These are phyloP conservation scores for Parapristionchus giblindavisi DNA, from an alignment of 2,888 invertebrate species.

Conservation along the genomic window DNA sequence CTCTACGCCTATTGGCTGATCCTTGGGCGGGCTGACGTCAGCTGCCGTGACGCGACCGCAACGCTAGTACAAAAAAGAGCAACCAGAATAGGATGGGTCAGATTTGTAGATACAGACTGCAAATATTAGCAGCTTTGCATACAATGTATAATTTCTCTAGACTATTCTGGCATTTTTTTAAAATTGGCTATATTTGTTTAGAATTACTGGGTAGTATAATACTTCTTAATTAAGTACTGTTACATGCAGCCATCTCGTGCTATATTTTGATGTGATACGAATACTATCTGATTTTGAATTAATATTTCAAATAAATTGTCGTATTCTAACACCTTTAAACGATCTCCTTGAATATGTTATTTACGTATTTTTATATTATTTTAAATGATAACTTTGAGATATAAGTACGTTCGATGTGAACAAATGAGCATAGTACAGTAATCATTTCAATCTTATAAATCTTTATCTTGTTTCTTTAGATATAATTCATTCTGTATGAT, in stretches of 20 bases:
- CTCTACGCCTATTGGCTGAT: slow-evolving; percentile 43
- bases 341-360: no score
- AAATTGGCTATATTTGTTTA: no score
- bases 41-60: slow-evolving; percentile 22
- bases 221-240: no score
- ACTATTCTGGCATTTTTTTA: slow-evolving; percentile 18
- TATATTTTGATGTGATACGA: no score
- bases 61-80: background rate
- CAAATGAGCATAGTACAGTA: background rate
- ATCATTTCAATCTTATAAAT: background rate
- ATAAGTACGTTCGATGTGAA: background rate
- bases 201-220: no score
- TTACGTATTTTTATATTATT: background rate
- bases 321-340: no score
- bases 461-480: slow-evolving; percentile 22
- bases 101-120: background rate
- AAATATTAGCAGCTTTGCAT: background rate
- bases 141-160: background rate
- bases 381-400: background rate
- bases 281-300: no score
- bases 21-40: slow-evolving; percentile 23
- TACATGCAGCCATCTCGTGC: no score
- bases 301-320: no score
- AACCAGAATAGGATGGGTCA: background rate
- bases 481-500: slow-evolving; percentile 28